phyloP scores from a whole-genome alignment of 1,140 invertebrate species.

The Heliconius melpomene region DNA sequence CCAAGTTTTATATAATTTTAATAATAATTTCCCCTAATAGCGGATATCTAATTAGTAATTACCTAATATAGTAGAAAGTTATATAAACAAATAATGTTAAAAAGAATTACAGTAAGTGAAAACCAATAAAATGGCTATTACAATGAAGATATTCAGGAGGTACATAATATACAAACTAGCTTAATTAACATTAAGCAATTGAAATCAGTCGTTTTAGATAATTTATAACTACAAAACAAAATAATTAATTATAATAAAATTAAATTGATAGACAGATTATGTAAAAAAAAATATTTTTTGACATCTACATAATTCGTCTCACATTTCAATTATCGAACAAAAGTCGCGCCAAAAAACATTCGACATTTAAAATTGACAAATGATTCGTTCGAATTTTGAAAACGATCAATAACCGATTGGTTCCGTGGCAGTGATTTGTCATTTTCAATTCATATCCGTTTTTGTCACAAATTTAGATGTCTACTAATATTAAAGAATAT shows the following conservation, averaged over 20 bases:
- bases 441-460: conserved; percentile 43
- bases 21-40: no score
- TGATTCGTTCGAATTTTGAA: conserved; percentile 49
- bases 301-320: conserved; percentile 35
- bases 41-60: no score
- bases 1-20: no score
- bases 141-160: no score
- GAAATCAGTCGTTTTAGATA: background rate
- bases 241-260: background rate
- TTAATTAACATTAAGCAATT: background rate
- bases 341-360: conserved; percentile 39
- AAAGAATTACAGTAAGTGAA: no score
- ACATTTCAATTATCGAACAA: conserved; percentile 51
- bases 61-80: no score
- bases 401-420: conserved; percentile 53
- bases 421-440: conserved; percentile 54
- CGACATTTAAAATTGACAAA: conserved; percentile 59
- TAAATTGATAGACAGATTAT: background rate
- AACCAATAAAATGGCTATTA: no score
- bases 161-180: background rate
- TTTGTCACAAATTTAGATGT: conserved; percentile 17
- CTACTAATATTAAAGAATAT: conserved; percentile 12
- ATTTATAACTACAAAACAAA: background rate
- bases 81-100: no score
- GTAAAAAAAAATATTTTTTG: conserved; percentile 12